Evolutionary conservation across 2,797 vertebrate genomes (phyloP), one percentile per base, ranked within the genome.

Genomic region (Spinus pinus): DNA sequence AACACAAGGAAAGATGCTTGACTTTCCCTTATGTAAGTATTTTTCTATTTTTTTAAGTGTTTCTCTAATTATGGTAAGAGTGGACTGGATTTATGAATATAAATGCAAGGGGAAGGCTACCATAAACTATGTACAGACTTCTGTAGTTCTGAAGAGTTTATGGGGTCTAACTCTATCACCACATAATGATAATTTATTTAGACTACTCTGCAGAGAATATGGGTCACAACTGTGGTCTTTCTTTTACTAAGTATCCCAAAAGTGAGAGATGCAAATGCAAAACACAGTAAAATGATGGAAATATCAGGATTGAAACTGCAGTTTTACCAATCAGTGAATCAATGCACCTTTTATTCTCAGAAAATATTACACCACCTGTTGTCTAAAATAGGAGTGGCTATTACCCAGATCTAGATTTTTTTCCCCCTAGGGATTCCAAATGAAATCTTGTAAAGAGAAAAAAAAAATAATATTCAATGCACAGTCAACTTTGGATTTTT

Each of bases 401-500:
- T 64, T 82, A 74, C 14, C 4, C 9, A 28, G 24, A n/a, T 35
- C 21, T 56, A 58, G n/a, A 14, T 37, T 33, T 37, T 41, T 41
- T 37, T 5, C 1, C 24, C 67, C n/a, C 35, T 53, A 54, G 31
- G 27, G 60, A 54, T 95, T 95, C n/a, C 58, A 93, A 82, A 77
- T n/a, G 16, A 47, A 54, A 9, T 57, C 18, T 67, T 81, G 7
- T 10, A 51, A 64, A 41, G 5, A 56, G 9, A 25, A 81, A 23
- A 56, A 56, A 62, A 54, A 81, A 37, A 37, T 8, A 7, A 28
- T 82, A 56, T 70, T 86, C 60, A 33, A 30, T 53, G 19, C 64
- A 47, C 10, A 92, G 28, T 42, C 67, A 70, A 19, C 20, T 30
- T 75, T 69, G 65, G 92, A 88, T 87, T 95, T 96, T 94, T 94